Base-by-base conservation (phyloP, 2,888 invertebrate genomes). In the Steinernema hermaphroditum region DNA sequence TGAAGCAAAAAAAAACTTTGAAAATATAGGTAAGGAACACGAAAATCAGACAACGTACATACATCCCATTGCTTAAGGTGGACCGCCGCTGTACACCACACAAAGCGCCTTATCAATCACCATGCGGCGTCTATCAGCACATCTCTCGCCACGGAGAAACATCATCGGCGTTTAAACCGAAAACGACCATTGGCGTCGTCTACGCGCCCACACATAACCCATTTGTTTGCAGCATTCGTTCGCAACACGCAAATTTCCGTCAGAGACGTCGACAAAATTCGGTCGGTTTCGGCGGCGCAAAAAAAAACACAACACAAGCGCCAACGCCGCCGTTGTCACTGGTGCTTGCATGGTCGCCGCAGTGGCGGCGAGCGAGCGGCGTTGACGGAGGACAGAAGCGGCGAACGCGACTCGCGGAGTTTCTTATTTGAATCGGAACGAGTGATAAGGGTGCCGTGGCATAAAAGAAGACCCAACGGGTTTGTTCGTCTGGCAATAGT, bases 401-500 rank as follows among this genome's bases (percentile, higher is more conserved):
- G 22, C 46, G n/a, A 46, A 46, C 16, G n/a, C n/a, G 46, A 50
- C 46, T 16, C 46, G 46, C 46, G 24, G 50, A 50, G 50, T 50
- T 50, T 50, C 50, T 50, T 50, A 22, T 22, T 19, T 22, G 22
- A 22, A 22, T 19, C 46, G 50, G 24, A 50, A 22, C 19, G 22
- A 50, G 50, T 50, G 50, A 50, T 50, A 50, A 50, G 50, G 24
- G 24, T n/a, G 22, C 22, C 50, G 50, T 22, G 50, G 50, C 19
- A 50, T 50, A 50, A 50, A 50, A 50, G 37, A 37, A 37, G 50
- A 50, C 50, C 19, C 50, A 24, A 50, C 22, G 50, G 50, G 24
- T 16, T 50, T 22, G 50, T 22, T 50, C 22, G n/a, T 22, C 50
- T 6, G 19, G 46, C 50, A 22, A 22, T 19, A 19, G 16, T 46